phyloP scores from a whole-genome alignment of 2,888 invertebrate species.

The Congeria kusceri region DNA sequence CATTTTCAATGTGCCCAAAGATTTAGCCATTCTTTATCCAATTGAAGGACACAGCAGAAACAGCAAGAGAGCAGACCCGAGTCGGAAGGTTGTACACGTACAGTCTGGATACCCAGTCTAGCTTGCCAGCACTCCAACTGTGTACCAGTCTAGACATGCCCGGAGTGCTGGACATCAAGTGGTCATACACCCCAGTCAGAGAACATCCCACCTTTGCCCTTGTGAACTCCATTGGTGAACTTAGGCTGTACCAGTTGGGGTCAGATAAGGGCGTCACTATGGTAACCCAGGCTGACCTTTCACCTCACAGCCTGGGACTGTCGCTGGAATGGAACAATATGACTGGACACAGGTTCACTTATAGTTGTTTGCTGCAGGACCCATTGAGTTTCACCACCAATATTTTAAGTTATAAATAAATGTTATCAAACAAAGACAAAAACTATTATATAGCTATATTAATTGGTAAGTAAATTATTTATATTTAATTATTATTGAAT shows the following conservation, averaged over 20 bases:
- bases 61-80: constrained; percentile 83
- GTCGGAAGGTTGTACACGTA: constrained; percentile 91
- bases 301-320: constrained; percentile 88
- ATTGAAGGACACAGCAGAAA: background rate
- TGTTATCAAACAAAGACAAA: too few species aligned
- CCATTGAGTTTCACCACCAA: too few species aligned
- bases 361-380: background rate
- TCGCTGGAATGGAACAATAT: constrained; percentile 93
- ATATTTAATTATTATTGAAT: too few species aligned
- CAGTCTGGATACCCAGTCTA: constrained; percentile 85
- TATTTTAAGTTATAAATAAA: too few species aligned
- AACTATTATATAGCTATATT: too few species aligned
- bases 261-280: constrained; percentile 22
- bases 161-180: constrained; percentile 95
- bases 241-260: constrained; percentile 83
- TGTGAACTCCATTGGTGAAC: constrained; percentile 90
- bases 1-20: too few species aligned
- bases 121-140: constrained; percentile 27
- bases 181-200: constrained; percentile 89
- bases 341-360: constrained; percentile 61
- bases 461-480: too few species aligned
- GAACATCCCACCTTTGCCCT: constrained; percentile 89
- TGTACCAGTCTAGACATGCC: constrained; percentile 87
- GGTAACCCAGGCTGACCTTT: constrained; percentile 53
- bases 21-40: too few species aligned